Evolutionary conservation across 2,797 vertebrate genomes (phyloP), one percentile per base, ranked within the genome.

Genomic region (Parambassis ranga): DNA sequence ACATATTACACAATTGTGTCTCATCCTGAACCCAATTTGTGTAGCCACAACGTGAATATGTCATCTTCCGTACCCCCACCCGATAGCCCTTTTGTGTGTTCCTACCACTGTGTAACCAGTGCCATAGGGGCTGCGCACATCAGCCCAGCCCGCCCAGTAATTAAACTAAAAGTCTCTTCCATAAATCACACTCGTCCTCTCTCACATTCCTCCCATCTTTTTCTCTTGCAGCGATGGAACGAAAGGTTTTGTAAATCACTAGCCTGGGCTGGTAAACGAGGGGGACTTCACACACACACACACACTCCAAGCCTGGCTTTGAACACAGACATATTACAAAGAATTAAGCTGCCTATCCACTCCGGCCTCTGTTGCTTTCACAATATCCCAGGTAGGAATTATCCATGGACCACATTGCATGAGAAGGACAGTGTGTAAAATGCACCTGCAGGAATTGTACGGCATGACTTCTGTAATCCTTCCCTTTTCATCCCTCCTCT

Each of bases 131-230:
- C 75, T 79, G 64, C 70, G 61, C 81, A 80, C 79, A 75, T 85
- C 85, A 85, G 75, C 73, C 68, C 72, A 82, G 61, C 70, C 81
- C 73, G 66, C 84, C 74, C 85, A 85, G 85, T 91, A 91, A 92
- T 93, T 92, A 91, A 91, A 92, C 88, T 90, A 90, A 92, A 91
- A 91, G 90, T 91, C 86, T 80, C 77, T 68, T 69, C 84, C 86
- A 90, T 92, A 91, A 93, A 92, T 93, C 91, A 91, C 68, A 59
- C 78, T 77, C 50, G 41, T 85, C 71, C 58, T 75, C 65, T 71
- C 44, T 48, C 39, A 56, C 33, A 15, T 60, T 55, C 43, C 65
- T 67, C 67, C 51, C 24, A 38, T 73, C 30, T 62, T 73, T n/a
- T 64, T 61, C 63, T 82, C 78, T 77, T 55, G 67, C 31, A 76